A percentile compares a stretch with the other conserved stretches of the same genome.
Conservation (phyloP, 23 tunicate genomes). For the Trididemnum miniatum region DNA sequence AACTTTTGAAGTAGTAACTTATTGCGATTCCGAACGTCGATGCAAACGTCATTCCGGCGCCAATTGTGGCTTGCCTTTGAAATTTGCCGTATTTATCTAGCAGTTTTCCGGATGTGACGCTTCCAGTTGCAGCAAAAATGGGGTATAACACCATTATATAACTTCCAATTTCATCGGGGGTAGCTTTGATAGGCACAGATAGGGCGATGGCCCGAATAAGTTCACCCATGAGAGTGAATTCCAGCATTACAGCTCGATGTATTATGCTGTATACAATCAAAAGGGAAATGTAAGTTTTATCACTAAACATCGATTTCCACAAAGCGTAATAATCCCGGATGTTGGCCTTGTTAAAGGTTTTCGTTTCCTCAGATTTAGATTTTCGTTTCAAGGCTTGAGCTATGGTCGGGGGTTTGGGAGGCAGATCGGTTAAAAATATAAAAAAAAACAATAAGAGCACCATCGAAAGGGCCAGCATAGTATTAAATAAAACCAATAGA, state of each 20-base stretch:
- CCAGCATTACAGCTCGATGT: slow-evolving; percentile 17
- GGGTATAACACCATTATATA: slow-evolving; percentile 14
- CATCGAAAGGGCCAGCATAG: not conserved
- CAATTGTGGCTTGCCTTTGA: slow-evolving; percentile 7
- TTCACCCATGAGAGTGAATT: slow-evolving; percentile 21
- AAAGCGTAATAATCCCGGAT: not conserved
- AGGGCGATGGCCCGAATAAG: not conserved
- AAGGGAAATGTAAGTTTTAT: not conserved
- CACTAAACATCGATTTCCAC: not conserved
- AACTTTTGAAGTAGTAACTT: slow-evolving; percentile 4
- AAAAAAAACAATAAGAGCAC: not conserved
- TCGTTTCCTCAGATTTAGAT: not conserved
- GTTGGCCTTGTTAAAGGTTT: not conserved
- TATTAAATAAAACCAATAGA: not conserved
- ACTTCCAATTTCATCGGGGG: not conserved
- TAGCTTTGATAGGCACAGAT: not conserved
- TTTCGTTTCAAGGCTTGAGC: slow-evolving; percentile 31
- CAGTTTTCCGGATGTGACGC: not conserved
- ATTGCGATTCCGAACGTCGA: slow-evolving; percentile 5
- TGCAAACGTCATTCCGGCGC: slow-evolving; percentile 13
- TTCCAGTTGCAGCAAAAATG: slow-evolving; percentile 1
- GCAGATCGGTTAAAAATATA: slow-evolving; percentile 14
- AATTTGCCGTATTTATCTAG: not conserved
- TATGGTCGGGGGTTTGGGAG: slow-evolving; percentile 24
- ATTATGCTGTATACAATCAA: slow-evolving; percentile 1